A percentile compares a stretch with the other conserved stretches of the same genome.
Evolutionary conservation across 1,140 invertebrate genomes (phyloP).

Genomic region (Drosophila eugracilis): DNA sequence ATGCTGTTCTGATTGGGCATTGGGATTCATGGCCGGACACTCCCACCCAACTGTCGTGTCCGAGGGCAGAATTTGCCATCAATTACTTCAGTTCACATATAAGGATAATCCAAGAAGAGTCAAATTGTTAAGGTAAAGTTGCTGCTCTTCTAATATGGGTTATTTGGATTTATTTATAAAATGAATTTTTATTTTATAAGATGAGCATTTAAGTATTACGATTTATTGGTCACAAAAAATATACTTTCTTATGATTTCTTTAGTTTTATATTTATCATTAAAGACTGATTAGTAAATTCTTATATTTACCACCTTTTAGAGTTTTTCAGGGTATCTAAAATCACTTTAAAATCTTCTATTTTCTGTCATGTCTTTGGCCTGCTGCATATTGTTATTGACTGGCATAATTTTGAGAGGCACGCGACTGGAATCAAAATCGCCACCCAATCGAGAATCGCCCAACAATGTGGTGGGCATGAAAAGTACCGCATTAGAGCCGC

Average conservation of each 20-base stretch:
- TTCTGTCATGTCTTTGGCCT: neutral
- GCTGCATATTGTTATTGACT: conserved; percentile 44
- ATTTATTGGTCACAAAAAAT: too few relatives aligned
- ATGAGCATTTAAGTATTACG: neutral
- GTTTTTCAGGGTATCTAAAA: conserved; percentile 2
- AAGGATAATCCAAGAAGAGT: conserved; percentile 17
- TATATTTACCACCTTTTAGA: neutral
- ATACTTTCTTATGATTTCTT: too few relatives aligned
- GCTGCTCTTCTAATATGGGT: neutral
- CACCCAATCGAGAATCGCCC: conserved; percentile 27
- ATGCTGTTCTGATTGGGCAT: conserved; percentile 2
- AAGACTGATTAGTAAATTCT: too few relatives aligned
- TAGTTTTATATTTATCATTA: too few relatives aligned
- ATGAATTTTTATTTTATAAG: neutral
- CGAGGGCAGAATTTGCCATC: conserved; percentile 24
- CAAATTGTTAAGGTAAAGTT: neutral
- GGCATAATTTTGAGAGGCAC: conserved; percentile 47
- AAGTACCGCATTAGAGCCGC: conserved; percentile 47
- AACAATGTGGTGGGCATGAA: conserved; percentile 48
- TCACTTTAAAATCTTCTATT: neutral
- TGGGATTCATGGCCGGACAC: neutral
- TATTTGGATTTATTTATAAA: neutral
- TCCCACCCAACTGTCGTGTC: conserved; percentile 1
- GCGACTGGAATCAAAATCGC: conserved; percentile 55
- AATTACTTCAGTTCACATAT: conserved; percentile 45